These are phyloP conservation scores for Turritopsis dohrnii DNA, from an alignment of 30 jellyfish, hydroid and myxozoan genomes.

Conservation along the genomic window DNA sequence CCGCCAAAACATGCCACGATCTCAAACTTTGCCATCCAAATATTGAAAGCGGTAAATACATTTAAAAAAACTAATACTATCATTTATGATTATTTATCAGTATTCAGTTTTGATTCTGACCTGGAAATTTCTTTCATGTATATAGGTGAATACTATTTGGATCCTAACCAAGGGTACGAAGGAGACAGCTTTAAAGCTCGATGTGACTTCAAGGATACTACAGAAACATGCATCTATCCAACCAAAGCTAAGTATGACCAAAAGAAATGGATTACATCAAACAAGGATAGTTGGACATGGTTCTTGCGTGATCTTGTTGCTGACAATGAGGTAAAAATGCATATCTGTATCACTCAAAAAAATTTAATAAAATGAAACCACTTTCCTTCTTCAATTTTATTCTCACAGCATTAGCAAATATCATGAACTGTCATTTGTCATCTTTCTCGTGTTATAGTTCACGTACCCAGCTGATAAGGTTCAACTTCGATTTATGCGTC, in stretches of 20 bases:
- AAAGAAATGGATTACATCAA: conserved; percentile 49
- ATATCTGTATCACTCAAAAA: no score
- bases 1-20: conserved; percentile 91
- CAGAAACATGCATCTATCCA: conserved; percentile 74
- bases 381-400: no score
- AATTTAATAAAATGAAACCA: no score
- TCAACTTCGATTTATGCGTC: conserved; percentile 78
- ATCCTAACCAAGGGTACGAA: conserved; percentile 82
- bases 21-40: conserved; percentile 50
- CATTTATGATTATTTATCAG: neutral
- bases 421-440: neutral
- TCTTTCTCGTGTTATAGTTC: conserved; percentile 34
- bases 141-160: conserved; percentile 80
- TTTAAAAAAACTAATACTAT: no score
- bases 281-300: conserved; percentile 19
- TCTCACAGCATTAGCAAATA: neutral
- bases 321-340: neutral
- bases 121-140: neutral
- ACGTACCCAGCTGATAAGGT: conserved; percentile 74
- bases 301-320: conserved; percentile 18
- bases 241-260: conserved; percentile 39
- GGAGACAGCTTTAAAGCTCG: conserved; percentile 57
- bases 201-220: conserved; percentile 55
- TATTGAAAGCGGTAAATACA: conserved; percentile 49
- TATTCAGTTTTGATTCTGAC: neutral